These are phyloP conservation scores for Drosophila subpulchrella DNA, from an alignment of 1,140 invertebrate species.

Conservation along the genomic window DNA sequence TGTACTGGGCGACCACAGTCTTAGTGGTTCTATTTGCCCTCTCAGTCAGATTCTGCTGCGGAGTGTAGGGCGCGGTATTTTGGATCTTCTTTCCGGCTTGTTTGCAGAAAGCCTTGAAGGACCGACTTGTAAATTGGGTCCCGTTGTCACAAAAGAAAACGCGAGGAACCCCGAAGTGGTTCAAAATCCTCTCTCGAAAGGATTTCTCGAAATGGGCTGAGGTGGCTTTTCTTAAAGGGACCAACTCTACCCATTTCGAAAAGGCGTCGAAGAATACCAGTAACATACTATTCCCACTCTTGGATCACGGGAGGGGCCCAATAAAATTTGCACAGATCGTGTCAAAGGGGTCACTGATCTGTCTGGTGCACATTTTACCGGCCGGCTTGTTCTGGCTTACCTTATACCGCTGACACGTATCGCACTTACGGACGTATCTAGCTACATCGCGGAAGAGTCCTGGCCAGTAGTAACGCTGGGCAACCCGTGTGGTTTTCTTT, in stretches of 20 bases:
- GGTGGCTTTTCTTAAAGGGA: too few species aligned
- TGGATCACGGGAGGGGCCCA: not conserved
- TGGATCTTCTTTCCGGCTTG: constrained; percentile 1
- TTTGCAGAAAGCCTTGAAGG: not conserved
- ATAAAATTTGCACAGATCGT: not conserved
- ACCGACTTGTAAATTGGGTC: constrained; percentile 3
- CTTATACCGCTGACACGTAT: not conserved
- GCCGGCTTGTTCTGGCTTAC: not conserved
- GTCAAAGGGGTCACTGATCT: too few species aligned
- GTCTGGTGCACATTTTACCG: not conserved
- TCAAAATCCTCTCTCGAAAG: not conserved
- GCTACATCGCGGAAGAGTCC: not conserved
- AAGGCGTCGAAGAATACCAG: not conserved
- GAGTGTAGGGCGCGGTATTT: not conserved
- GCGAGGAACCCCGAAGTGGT: not conserved
- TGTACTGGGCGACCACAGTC: not conserved
- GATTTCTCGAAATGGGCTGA: not conserved
- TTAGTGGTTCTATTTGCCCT: not conserved
- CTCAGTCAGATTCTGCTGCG: not conserved
- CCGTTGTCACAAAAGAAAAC: not conserved
- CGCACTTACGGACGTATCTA: not conserved
- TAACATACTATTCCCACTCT: not conserved
- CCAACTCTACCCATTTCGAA: too few species aligned
- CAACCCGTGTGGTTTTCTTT: not conserved
- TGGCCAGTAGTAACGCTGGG: not conserved